Evolutionary conservation across 1,140 invertebrate genomes (phyloP).

Genomic region (Drosophila murphyi): DNA sequence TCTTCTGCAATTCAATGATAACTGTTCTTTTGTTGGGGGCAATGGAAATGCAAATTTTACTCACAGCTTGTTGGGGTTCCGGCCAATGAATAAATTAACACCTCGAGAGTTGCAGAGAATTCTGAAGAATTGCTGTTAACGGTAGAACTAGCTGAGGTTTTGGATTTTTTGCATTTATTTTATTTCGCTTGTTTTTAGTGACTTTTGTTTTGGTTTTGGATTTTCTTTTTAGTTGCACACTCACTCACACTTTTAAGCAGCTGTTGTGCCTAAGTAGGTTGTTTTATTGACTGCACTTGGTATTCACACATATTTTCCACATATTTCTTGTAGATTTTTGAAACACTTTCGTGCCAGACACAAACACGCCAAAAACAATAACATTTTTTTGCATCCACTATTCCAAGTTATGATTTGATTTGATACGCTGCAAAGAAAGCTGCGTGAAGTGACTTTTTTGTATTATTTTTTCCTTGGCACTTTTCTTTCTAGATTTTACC

Average conservation of each 20-base stretch:
- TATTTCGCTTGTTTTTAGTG: conserved; percentile 27
- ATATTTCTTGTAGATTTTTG: conserved; percentile 57
- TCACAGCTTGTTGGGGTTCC: conserved; percentile 33
- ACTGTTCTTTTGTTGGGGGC: conserved; percentile 5
- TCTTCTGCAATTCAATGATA: not conserved
- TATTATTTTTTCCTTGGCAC: conserved; percentile 22
- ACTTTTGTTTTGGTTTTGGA: conserved; percentile 37
- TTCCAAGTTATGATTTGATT: not conserved
- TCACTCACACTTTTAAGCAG: conserved; percentile 12
- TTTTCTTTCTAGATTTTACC: conserved; percentile 12
- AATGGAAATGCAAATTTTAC: conserved; percentile 64
- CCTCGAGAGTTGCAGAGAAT: conserved; percentile 12
- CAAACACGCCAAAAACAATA: conserved; percentile 34
- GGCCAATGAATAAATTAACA: conserved; percentile 53
- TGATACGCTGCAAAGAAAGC: conserved; percentile 10
- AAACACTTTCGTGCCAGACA: conserved; percentile 64
- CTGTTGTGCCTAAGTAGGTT: conserved; percentile 9
- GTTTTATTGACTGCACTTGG: conserved; percentile 43
- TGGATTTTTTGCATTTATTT: conserved; percentile 25
- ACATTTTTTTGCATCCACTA: conserved; percentile 2
- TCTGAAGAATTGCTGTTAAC: conserved; percentile 34
- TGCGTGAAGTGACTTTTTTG: conserved; percentile 18
- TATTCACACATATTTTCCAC: conserved; percentile 51
- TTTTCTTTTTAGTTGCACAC: conserved; percentile 25
- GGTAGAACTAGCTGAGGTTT: conserved; percentile 18